phyloP scores from a whole-genome alignment of 2,888 invertebrate species.

The Dromius quadrimaculatus region DNA sequence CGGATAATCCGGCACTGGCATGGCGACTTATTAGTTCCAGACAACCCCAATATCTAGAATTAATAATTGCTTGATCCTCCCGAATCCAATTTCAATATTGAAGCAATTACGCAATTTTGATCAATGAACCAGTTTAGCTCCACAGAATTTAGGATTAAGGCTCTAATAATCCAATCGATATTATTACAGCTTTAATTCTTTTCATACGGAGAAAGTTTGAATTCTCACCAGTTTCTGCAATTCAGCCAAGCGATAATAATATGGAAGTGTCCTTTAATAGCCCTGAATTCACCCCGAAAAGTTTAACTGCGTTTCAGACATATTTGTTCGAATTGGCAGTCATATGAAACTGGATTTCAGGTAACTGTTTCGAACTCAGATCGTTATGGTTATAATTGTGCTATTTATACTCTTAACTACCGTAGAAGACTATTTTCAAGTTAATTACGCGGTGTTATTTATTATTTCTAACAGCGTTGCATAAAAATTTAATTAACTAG shows the following conservation, averaged over 20 bases:
- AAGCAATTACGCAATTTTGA: slow-evolving; percentile 17
- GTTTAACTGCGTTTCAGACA: slow-evolving; percentile 29
- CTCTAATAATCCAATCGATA: slow-evolving; percentile 31
- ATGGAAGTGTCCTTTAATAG: slow-evolving; percentile 30
- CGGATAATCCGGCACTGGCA: too few species aligned
- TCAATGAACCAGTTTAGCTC: slow-evolving; percentile 19
- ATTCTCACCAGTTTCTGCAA: background rate
- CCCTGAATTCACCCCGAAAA: background rate
- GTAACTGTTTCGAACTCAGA: too few species aligned
- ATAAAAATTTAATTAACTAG: too few species aligned
- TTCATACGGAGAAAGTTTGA: slow-evolving; percentile 20
- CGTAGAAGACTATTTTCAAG: background rate
- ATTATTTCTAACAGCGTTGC: too few species aligned
- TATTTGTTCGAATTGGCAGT: slow-evolving; percentile 23
- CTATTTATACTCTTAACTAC: slow-evolving; percentile 2
- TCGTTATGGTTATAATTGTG: background rate
- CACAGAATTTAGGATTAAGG: slow-evolving; percentile 7
- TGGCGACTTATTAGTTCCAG: too few species aligned
- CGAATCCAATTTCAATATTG: slow-evolving; percentile 15
- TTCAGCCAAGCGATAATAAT: slow-evolving; percentile 29
- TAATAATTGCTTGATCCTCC: too few species aligned
- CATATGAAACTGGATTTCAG: background rate
- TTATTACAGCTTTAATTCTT: slow-evolving; percentile 29
- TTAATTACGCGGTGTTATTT: background rate
- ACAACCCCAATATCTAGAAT: too few species aligned